These are phyloP conservation scores for Lycocerus yunnanus DNA, from an alignment of 2,888 invertebrate species.

Conservation along the genomic window DNA sequence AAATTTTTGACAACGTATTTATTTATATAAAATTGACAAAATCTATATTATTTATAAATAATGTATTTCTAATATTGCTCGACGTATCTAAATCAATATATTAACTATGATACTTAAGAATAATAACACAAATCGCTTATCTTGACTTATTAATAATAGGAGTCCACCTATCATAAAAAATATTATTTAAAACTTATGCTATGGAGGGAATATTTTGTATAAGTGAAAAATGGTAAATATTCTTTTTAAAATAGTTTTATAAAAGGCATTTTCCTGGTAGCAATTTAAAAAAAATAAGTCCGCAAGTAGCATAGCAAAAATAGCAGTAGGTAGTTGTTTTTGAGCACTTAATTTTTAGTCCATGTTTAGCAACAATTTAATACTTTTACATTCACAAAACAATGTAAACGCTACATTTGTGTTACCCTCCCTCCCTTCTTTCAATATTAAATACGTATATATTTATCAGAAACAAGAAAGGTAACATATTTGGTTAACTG, in stretches of 20 bases:
- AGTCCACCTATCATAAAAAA: conserved; percentile 49
- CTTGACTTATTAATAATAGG: conserved; percentile 46
- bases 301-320: conserved; percentile 37
- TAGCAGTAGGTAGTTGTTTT: conserved; percentile 31
- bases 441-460: conserved; percentile 15
- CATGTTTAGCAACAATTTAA: conserved; percentile 39
- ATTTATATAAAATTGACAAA: conserved; percentile 50
- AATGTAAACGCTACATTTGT: conserved; percentile 36
- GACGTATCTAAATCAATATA: conserved; percentile 39
- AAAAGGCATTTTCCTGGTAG: conserved; percentile 46
- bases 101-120: conserved; percentile 51
- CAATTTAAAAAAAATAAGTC: conserved; percentile 36
- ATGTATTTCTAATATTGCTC: conserved; percentile 53
- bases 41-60: conserved; percentile 48
- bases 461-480: conserved; percentile 12
- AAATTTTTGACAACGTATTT: conserved; percentile 48
- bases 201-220: conserved; percentile 53
- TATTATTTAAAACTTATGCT: conserved; percentile 45
- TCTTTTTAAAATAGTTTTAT: conserved; percentile 15
- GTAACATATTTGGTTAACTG: conserved; percentile 35
- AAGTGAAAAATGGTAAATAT: conserved; percentile 35
- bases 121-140: conserved; percentile 58
- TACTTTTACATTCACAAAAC: conserved; percentile 32
- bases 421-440: conserved; percentile 11
- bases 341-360: conserved; percentile 41